These are phyloP conservation scores for Amiota mariae DNA, from an alignment of 2,888 invertebrate genomes.

Conservation along the genomic window DNA sequence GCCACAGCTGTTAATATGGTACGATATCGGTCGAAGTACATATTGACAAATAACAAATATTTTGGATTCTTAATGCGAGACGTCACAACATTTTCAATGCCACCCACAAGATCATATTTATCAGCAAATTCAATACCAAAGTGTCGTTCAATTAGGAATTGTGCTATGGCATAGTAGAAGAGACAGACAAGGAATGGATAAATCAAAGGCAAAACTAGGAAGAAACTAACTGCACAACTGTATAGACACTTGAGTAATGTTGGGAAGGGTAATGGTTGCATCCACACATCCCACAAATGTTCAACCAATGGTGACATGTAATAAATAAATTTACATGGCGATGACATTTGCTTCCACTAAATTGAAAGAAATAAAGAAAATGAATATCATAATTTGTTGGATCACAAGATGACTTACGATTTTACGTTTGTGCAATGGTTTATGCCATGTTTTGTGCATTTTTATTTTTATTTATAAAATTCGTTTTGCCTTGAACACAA, in stretches of 20 bases:
- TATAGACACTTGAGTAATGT: slow-evolving; percentile 61
- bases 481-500: neutral
- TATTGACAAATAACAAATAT: slow-evolving; percentile 50
- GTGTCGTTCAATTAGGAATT: slow-evolving; percentile 58
- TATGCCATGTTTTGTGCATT: slow-evolving; percentile 62
- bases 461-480: slow-evolving; percentile 3
- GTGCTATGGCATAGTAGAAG: slow-evolving; percentile 52
- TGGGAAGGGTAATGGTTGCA: slow-evolving; percentile 66
- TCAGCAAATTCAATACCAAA: slow-evolving; percentile 37
- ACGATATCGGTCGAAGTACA: slow-evolving; percentile 62
- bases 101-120: slow-evolving; percentile 52
- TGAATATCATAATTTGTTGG: neutral
- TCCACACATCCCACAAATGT: slow-evolving; percentile 60
- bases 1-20: slow-evolving; percentile 56
- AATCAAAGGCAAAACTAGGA: slow-evolving; percentile 46
- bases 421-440: slow-evolving; percentile 65
- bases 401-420: slow-evolving; percentile 48
- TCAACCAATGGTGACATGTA: slow-evolving; percentile 61
- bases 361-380: neutral
- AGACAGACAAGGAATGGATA: slow-evolving; percentile 41
- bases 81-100: slow-evolving; percentile 42
- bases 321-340: slow-evolving; percentile 54
- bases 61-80: slow-evolving; percentile 55
- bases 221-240: slow-evolving; percentile 39
- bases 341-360: slow-evolving; percentile 60